phyloP scores from a whole-genome alignment of 2,797 vertebrate genomes.

The Chaenodraco wilsoni region DNA sequence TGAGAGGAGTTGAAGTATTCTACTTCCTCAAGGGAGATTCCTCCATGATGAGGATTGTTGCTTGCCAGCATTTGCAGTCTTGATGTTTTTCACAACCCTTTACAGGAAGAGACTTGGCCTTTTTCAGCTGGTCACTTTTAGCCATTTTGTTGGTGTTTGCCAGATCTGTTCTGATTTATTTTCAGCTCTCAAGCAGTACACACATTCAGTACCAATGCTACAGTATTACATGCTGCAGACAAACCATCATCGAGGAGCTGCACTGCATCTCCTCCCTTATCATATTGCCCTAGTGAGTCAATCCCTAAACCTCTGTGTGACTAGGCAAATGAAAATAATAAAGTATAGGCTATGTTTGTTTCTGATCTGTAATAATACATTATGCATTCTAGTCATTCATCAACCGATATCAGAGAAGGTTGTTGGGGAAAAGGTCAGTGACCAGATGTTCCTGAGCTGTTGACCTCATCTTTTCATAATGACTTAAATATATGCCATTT shows the following conservation, averaged over 20 bases:
- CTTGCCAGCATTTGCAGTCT: background rate
- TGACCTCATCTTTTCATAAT: background rate
- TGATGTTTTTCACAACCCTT: background rate
- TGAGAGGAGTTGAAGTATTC: background rate
- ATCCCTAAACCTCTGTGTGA: background rate
- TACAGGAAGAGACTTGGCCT: background rate
- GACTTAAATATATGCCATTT: background rate
- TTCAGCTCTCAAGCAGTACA: background rate
- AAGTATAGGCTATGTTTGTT: background rate
- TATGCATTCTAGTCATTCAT: background rate
- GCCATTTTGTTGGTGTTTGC: background rate
- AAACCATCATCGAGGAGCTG: background rate
- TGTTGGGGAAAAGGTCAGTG: slow-evolving; percentile 4
- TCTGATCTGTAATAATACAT: background rate
- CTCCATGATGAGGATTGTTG: background rate
- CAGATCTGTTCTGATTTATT: background rate
- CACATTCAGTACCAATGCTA: background rate
- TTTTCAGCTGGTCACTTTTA: background rate
- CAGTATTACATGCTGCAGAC: background rate
- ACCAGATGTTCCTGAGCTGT: background rate
- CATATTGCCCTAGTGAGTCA: background rate
- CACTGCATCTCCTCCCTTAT: background rate
- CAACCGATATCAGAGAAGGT: slow-evolving; percentile 1
- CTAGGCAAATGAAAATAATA: background rate
- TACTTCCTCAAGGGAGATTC: background rate